These are phyloP conservation scores for Cyanistes caeruleus DNA, from an alignment of 2,113 vertebrate genomes.

Conservation along the genomic window DNA sequence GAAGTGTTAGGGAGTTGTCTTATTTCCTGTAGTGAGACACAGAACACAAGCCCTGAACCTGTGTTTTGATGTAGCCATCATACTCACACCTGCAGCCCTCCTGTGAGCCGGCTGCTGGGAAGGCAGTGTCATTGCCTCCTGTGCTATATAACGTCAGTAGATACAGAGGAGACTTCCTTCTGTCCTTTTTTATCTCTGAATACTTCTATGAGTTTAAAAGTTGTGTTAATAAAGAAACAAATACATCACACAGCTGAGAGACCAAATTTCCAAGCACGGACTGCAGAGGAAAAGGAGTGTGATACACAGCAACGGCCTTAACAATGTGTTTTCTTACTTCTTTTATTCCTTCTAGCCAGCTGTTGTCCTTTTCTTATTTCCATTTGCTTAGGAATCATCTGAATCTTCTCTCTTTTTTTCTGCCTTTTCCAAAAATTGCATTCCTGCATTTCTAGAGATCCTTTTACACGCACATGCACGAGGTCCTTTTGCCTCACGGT, in stretches of 20 bases:
- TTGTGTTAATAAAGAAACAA: neutral
- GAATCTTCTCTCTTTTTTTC: neutral
- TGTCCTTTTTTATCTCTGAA: neutral
- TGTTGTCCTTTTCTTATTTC: neutral
- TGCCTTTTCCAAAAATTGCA: neutral
- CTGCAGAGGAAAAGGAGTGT: neutral
- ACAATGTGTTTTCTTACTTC: neutral
- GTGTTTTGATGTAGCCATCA: neutral
- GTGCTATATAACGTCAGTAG: accelerated
- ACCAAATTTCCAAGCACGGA: neutral
- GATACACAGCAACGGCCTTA: neutral
- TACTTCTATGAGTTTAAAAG: neutral
- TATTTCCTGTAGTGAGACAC: neutral
- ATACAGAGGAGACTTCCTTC: neutral
- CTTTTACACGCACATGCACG: neutral
- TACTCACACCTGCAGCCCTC: neutral
- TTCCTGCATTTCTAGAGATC: neutral
- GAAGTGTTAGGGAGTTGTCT: neutral
- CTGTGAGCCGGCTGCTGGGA: neutral
- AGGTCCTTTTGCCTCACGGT: neutral
- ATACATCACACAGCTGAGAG: neutral
- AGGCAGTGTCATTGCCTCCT: neutral
- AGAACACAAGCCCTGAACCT: neutral
- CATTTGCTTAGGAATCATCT: neutral
- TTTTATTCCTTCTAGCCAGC: neutral